These are phyloP conservation scores for Astropecten irregularis DNA, from an alignment of 53 echinoderm and acorn worm species.

Conservation along the genomic window DNA sequence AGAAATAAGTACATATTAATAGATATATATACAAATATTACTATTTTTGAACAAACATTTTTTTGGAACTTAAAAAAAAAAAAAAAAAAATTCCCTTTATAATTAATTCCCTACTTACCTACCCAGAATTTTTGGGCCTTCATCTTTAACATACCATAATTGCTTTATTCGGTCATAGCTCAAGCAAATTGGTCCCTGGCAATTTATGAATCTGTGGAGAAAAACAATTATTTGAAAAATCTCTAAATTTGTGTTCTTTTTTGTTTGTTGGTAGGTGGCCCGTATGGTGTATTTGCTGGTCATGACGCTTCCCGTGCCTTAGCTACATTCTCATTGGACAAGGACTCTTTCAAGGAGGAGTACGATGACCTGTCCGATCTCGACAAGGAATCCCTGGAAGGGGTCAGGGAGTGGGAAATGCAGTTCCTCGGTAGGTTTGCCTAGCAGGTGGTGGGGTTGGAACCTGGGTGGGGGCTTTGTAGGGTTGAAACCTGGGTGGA, in stretches of 20 bases:
- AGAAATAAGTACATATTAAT: too few relatives aligned
- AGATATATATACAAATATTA: too few relatives aligned
- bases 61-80: too few relatives aligned
- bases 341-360: constrained; percentile 92
- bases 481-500: too few relatives aligned
- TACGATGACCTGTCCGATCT: constrained; percentile 92
- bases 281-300: constrained; percentile 97
- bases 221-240: background rate
- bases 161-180: too few relatives aligned
- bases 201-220: background rate
- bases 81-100: too few relatives aligned
- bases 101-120: too few relatives aligned
- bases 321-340: constrained; percentile 95
- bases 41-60: too few relatives aligned
- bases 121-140: too few relatives aligned
- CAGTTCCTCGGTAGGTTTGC: constrained; percentile 85
- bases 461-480: too few relatives aligned
- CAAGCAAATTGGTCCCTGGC: too few relatives aligned
- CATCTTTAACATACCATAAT: too few relatives aligned
- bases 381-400: constrained; percentile 85
- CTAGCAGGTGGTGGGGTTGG: background rate
- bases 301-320: constrained; percentile 97
- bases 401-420: constrained; percentile 99
- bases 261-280: constrained; percentile 70
- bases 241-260: background rate